These are phyloP conservation scores for Nyctereutes procyonoides DNA, from an alignment of 2,113 vertebrate genomes.

Conservation along the genomic window DNA sequence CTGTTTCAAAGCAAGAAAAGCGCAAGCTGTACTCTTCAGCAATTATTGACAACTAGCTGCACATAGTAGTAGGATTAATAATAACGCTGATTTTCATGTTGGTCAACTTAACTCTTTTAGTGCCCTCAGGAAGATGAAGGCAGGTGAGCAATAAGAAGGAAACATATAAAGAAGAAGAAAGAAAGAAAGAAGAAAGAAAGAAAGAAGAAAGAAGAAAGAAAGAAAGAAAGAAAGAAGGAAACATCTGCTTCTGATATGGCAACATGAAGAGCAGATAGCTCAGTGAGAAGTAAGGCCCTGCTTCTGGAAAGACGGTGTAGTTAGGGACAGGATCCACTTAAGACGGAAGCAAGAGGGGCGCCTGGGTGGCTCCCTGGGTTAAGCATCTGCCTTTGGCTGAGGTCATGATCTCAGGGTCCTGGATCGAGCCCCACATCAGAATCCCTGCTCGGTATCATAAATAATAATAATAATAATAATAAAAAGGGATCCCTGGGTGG, in stretches of 20 bases:
- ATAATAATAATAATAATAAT: no score
- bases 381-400: no score
- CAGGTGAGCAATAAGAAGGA: not conserved
- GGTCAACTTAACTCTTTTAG: not conserved
- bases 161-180: no score
- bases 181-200: no score
- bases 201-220: no score
- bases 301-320: not conserved
- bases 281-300: not conserved
- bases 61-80: not conserved
- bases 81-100: not conserved
- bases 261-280: no score
- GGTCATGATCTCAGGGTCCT: no score
- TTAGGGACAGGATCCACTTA: not conserved
- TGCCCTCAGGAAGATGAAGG: not conserved
- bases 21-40: not conserved
- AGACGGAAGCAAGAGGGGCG: not conserved
- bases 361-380: no score
- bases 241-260: not conserved
- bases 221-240: no score
- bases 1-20: not conserved
- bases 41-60: not conserved
- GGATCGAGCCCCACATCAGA: no score
- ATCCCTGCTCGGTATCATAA: no score
- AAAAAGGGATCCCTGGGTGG: no score